Evolutionary conservation across 2,888 invertebrate genomes (phyloP).

Genomic region (Galeruca laticollis): DNA sequence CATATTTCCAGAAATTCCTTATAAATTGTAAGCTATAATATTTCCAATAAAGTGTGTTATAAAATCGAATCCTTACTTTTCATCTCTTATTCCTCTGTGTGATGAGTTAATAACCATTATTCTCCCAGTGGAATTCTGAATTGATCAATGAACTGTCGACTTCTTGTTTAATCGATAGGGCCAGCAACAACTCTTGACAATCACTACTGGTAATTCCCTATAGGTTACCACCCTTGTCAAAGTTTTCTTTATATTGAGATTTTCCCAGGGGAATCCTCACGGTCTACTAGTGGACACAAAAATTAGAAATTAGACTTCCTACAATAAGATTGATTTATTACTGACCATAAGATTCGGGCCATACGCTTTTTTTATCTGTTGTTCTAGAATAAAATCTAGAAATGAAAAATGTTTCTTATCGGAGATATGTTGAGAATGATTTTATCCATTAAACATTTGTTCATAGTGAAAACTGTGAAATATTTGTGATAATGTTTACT

Average conservation of each 20-base stretch:
- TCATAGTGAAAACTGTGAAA: no score
- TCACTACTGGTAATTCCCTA: constrained; percentile 35
- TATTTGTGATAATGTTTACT: no score
- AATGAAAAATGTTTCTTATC: no score
- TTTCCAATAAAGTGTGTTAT: not conserved
- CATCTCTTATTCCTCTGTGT: constrained; percentile 11
- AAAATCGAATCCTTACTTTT: not conserved
- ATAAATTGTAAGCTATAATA: not conserved
- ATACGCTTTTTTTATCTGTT: not conserved
- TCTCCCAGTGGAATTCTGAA: constrained; percentile 28
- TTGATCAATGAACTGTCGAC: constrained; percentile 39
- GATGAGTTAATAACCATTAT: constrained; percentile 28
- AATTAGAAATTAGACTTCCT: constrained; percentile 20
- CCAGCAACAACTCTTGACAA: constrained; percentile 33
- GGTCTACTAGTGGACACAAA: constrained; percentile 25
- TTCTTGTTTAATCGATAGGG: constrained; percentile 34
- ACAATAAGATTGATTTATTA: not conserved
- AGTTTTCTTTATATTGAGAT: constrained; percentile 33
- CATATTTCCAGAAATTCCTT: not conserved
- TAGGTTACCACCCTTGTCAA: constrained; percentile 33
- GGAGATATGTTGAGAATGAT: no score
- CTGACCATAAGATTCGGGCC: not conserved
- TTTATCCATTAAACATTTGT: no score
- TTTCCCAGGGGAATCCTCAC: constrained; percentile 12
- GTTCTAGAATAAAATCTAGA: no score